phyloP scores from a whole-genome alignment of 2,888 invertebrate species.

The Eupeodes latifasciatus region DNA sequence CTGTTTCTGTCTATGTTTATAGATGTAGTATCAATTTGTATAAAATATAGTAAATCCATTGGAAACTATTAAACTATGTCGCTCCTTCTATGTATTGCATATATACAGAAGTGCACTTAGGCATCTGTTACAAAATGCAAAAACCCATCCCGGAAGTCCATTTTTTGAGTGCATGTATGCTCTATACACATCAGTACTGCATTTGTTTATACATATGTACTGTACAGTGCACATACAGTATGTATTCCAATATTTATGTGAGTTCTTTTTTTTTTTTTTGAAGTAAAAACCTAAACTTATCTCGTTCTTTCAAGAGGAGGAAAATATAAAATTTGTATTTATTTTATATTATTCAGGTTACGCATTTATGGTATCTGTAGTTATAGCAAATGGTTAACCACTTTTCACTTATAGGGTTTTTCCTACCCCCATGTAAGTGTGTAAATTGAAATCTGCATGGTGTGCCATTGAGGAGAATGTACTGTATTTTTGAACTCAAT shows the following conservation, averaged over 20 bases:
- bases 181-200: too few relatives aligned
- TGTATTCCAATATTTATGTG: too few relatives aligned
- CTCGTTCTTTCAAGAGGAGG: background rate
- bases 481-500: background rate
- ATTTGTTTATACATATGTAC: too few relatives aligned
- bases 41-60: background rate
- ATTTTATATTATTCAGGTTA: slow-evolving; percentile 28
- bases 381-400: slow-evolving; percentile 31
- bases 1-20: too few relatives aligned
- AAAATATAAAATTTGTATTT: slow-evolving; percentile 21
- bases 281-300: slow-evolving; percentile 7
- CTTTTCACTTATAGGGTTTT: slow-evolving; percentile 22
- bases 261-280: background rate
- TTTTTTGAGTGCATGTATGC: background rate
- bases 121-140: slow-evolving; percentile 30
- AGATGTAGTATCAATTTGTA: too few relatives aligned
- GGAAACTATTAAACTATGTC: background rate
- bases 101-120: slow-evolving; percentile 15
- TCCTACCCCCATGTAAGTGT: background rate
- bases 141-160: slow-evolving; percentile 23
- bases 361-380: slow-evolving; percentile 26
- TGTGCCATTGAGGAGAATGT: background rate
- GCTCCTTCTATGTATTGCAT: background rate
- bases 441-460: background rate
- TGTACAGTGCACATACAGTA: too few relatives aligned